Base-by-base conservation (phyloP, 1,140 invertebrate genomes). In the Drosophila littoralis region DNA sequence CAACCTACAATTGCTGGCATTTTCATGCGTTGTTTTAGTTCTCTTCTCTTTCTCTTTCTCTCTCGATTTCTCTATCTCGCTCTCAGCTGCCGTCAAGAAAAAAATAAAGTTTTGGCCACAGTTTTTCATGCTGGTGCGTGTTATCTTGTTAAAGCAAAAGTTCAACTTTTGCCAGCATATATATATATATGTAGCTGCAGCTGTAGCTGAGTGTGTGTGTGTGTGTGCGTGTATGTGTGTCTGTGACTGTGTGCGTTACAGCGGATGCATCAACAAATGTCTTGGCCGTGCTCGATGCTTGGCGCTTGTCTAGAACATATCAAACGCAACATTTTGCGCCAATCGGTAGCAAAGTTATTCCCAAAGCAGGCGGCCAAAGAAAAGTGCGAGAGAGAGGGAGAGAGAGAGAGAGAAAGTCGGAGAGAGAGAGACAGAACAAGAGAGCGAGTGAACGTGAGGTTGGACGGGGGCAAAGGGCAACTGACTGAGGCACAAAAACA, bases 81-180 rank as follows among this genome's bases (percentile, higher is more conserved):
- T 32, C 15, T 55, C 48, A 67, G 50, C 28, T 68, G 69, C 58
- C 48, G 77, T 75, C 75, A 17, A 48, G 7, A 3, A 48, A 45
- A 45, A 15, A 79, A 81, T 81, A 81, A 86, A 75, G 63, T 84
- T 89, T 78, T 84, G 81, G 74, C 84, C 85, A 89, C 75, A 81
- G 84, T 89, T 89, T 89, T 89, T 89, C 68, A 89, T 89, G 84
- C 84, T 89, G 84, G 84, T 81, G 85, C 81, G 77, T 89, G 84
- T 89, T 89, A 89, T 89, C 84, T 89, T 89, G 84, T 89, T 89
- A 89, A 89, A 89, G 84, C 70, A 89, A 89, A 88, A 89, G 80
- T 89, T 84, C 36, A 84, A 89, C 84, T 89, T 57, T 89, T 89
- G 74, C 85, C 84, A 89, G 89, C 77, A 86, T 76, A 78, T 78